Evolutionary conservation across 2,888 invertebrate genomes (phyloP), one percentile per base, ranked within the genome.

Genomic region (Drosophila mulleri): DNA sequence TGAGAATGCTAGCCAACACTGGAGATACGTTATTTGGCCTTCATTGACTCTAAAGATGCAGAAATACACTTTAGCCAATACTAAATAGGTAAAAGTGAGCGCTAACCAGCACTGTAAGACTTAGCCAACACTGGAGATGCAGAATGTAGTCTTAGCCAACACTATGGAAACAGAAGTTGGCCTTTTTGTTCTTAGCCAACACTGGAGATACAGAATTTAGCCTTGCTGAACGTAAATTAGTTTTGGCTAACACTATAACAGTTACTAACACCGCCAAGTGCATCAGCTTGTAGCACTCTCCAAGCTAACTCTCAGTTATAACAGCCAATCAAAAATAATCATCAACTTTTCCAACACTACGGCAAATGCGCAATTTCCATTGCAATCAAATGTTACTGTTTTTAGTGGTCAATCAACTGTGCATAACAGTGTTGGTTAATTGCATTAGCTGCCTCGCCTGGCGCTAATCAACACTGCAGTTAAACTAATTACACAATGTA

Each of bases 381-480:
- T 48, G 16, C 45, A 16, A 45, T 45, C 2, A 23, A 7, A 7
- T 5, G 26, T 11, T 29, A 48, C 29, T 11, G 29, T 16, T n/a
- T 16, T n/a, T n/a, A 11, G n/a, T 11, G n/a, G 29, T 29, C 47
- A 48, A 11, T 29, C n/a, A 29, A 48, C 29, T 26, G 48, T 12
- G n/a, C 48, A 18, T n/a, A 14, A 0, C 35, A 48, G 48, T 48
- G 48, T 29, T 48, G 48, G 48, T 48, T 52, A 52, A 35, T 52
- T 18, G 11, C 12, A n/a, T 32, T 32, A 29, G 18, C 48, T 8
- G 52, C 7, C 18, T 35, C 26, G 14, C 8, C 35, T 14, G 14
- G 12, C 54, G 2, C 39, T 41, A 18, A 54, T 8, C 41, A 56
- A 41, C 41, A 41, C 54, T 41, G 41, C 29, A 18, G 41, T 41